These are phyloP conservation scores for Bubo bubo DNA, from an alignment of 2,113 vertebrate species.

Conservation along the genomic window DNA sequence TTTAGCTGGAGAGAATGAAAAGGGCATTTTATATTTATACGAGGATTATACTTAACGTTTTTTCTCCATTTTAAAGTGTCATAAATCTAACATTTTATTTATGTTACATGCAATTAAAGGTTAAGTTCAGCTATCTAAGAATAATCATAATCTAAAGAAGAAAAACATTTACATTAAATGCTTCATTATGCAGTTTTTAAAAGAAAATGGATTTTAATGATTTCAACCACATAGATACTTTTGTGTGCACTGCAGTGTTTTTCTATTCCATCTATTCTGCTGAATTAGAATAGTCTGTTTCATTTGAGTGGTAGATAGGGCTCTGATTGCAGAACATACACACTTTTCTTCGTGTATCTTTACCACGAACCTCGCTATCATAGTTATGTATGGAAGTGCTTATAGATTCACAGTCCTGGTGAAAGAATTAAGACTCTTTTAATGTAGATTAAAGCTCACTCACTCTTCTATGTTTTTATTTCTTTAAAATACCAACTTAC, in stretches of 20 bases:
- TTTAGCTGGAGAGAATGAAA: constrained; percentile 28
- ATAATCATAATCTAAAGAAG: neutral
- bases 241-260: neutral
- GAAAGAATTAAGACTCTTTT: neutral
- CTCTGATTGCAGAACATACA: neutral
- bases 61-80: neutral
- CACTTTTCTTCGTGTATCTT: neutral
- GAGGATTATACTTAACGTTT: neutral
- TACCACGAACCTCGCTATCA: neutral
- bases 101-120: constrained; percentile 23
- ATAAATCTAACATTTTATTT: constrained; percentile 19
- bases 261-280: neutral
- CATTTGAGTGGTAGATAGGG: neutral
- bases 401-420: neutral
- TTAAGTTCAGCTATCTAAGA: constrained; percentile 8
- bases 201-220: neutral
- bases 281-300: neutral
- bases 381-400: neutral
- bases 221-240: neutral
- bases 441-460: neutral
- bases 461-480: neutral
- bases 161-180: constrained; percentile 15
- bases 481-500: neutral
- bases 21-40: constrained; percentile 22
- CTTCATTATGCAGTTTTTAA: neutral